phyloP scores from a whole-genome alignment of 2,888 invertebrate genomes.

The Pollenia labialis region DNA sequence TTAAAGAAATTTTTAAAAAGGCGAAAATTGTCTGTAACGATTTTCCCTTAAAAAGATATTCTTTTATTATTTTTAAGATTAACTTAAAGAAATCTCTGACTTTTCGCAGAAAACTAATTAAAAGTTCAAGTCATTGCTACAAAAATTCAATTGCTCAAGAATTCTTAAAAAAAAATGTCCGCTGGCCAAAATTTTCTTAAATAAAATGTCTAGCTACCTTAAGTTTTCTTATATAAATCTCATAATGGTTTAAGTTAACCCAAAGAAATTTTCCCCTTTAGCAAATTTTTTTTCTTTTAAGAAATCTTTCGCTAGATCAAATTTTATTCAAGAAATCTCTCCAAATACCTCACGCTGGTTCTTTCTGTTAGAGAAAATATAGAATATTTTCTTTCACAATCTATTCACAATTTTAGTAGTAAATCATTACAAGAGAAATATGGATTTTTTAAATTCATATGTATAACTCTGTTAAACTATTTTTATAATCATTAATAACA shows the following conservation, averaged over 20 bases:
- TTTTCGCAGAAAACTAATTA: too few species aligned
- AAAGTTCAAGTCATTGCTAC: not conserved
- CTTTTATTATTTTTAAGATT: too few species aligned
- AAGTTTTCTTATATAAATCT: not conserved
- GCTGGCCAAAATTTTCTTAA: too few species aligned
- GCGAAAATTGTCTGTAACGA: too few species aligned
- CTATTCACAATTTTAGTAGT: too few species aligned
- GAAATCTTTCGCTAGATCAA: not conserved
- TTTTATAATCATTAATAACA: slow-evolving; percentile 41
- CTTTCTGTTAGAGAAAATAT: too few species aligned
- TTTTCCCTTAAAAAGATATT: too few species aligned
- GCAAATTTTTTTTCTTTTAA: not conserved
- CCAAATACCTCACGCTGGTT: too few species aligned
- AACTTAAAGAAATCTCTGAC: too few species aligned
- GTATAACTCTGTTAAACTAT: slow-evolving; percentile 25
- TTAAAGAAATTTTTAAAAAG: too few species aligned
- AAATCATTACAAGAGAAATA: not conserved
- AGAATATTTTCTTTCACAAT: too few species aligned
- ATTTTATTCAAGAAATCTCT: not conserved
- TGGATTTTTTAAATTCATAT: not conserved
- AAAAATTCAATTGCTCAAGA: not conserved
- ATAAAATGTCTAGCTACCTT: not conserved
- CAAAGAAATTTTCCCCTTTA: not conserved
- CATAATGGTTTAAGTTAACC: not conserved
- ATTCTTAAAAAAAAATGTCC: not conserved